Evolutionary conservation across 2,888 invertebrate species (phyloP), one percentile per base, ranked within the genome.

Genomic region (Eristalinus sepulchralis): DNA sequence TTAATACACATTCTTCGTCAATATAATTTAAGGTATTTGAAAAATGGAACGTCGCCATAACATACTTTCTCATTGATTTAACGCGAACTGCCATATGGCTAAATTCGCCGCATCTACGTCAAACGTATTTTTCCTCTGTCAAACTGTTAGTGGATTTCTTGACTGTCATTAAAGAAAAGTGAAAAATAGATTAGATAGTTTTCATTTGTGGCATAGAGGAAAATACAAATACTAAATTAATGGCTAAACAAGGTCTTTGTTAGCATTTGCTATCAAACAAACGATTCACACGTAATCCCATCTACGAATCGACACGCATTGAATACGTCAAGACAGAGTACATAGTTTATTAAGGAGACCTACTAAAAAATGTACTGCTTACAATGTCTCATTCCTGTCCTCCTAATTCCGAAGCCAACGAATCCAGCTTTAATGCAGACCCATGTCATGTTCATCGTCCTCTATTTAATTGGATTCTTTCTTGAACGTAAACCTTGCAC

Each of bases 401-500:
- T 99, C 88, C 94, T 99, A 88, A 98, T 99, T 93, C 99, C 99
- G 89, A 99, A 99, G 93, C 99, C 99, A 77, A 95, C 98, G 88
- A 99, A 99, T 94, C 98, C 99, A 90, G 98, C 98, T 47, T 94
- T 99, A 83, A 95, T 99, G 89, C 97, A 98, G 92, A 98, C 98
- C 75, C 98, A 98, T 93, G 98, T 98, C 84, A 97, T 99, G 96
- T 99, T 99, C 93, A 98, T 99, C 95, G 96, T 98, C 88, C 94
- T 99, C 72, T 99, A 99, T 93, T 93, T 99, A 89, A 96, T 98
- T 89, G 98, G 99, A 90, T 99, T 99, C 94, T 99, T 99, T 93
- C 94, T 99, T 90, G 98, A 99, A 91, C 94, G 98, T 90, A 99
- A 97, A 92, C 99, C 99, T 0, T 99, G 99, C 93, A 98, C 98